Percentiles rank a stretch among this genome's conserved stretches.
These are phyloP conservation scores for Pyrochroa serraticornis DNA, from an alignment of 2,888 invertebrate species.

Conservation along the genomic window DNA sequence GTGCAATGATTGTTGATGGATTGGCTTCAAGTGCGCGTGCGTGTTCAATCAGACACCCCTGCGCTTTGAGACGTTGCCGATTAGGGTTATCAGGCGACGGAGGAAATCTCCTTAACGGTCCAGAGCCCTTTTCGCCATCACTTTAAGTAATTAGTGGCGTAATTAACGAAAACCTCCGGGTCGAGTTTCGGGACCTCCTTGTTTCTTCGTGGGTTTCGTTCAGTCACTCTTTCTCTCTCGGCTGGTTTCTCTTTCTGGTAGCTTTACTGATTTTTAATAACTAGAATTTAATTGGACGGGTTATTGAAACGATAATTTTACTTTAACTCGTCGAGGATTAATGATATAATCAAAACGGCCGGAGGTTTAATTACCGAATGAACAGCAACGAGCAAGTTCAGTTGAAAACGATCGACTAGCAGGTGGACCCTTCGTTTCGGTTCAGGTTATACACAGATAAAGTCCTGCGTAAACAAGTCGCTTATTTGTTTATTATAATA, in stretches of 20 bases:
- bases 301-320: slow-evolving; percentile 5
- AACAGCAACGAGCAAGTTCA: slow-evolving; percentile 25
- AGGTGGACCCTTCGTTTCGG: slow-evolving; percentile 29
- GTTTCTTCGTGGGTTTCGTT: background rate
- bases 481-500: too few relatives aligned
- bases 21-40: too few relatives aligned
- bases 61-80: background rate
- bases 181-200: background rate
- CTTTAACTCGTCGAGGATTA: slow-evolving; percentile 20
- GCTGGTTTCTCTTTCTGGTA: too few relatives aligned
- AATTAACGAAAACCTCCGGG: background rate
- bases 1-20: too few relatives aligned
- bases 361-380: slow-evolving; percentile 32
- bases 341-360: slow-evolving; percentile 34
- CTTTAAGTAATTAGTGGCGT: slow-evolving; percentile 10
- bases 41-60: too few relatives aligned
- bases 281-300: background rate
- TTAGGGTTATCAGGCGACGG: slow-evolving; percentile 18
- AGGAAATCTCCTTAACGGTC: slow-evolving; percentile 21
- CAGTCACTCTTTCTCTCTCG: too few relatives aligned
- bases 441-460: slow-evolving; percentile 7
- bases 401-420: slow-evolving; percentile 19
- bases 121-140: slow-evolving; percentile 4
- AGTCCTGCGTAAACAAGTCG: too few relatives aligned
- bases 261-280: slow-evolving; percentile 1